Evolutionary conservation across 2,113 vertebrate genomes (phyloP).

Genomic region (Nycticorax nycticorax): DNA sequence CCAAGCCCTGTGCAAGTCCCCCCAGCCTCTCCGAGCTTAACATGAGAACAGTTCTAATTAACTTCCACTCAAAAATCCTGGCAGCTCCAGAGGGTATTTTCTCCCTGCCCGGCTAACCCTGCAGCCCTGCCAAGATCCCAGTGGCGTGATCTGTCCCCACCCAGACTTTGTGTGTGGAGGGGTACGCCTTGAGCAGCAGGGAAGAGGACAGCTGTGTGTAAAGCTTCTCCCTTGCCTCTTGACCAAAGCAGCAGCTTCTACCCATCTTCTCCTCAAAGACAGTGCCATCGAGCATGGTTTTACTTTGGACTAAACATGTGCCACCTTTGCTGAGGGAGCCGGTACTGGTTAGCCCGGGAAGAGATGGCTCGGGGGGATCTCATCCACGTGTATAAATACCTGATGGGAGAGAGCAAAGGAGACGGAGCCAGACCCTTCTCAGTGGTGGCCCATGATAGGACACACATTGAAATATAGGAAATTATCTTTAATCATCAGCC

Average conservation of each 20-base stretch:
- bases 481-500: background rate
- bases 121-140: background rate
- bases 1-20: background rate
- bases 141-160: background rate
- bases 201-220: accelerated
- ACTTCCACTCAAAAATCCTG: background rate
- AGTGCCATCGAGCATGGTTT: background rate
- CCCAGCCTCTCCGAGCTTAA: background rate
- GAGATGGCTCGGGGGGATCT: background rate
- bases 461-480: background rate
- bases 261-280: background rate
- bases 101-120: background rate
- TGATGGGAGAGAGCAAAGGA: background rate
- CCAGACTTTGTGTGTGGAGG: background rate
- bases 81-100: background rate
- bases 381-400: background rate
- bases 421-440: background rate
- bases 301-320: background rate
- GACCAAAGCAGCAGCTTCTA: background rate
- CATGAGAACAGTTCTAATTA: background rate
- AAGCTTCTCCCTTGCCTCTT: background rate
- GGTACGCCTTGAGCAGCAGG: accelerated
- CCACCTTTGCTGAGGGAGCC: background rate
- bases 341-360: background rate
- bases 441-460: no score